Conservation (phyloP, 2,797 vertebrate genomes). For the Thaleichthys pacificus region DNA sequence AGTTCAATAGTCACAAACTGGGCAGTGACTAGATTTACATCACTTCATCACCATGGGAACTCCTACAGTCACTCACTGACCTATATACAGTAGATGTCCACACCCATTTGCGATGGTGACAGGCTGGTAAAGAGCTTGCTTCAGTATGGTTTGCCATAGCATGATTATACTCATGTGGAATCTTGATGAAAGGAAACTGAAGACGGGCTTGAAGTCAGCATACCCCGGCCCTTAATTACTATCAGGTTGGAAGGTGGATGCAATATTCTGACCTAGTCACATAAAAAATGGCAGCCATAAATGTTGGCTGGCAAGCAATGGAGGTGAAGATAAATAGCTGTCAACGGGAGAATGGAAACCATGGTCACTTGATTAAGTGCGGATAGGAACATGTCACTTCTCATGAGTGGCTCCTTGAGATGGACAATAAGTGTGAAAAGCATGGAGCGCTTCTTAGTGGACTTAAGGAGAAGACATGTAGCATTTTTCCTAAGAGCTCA, state of each 20-base stretch:
- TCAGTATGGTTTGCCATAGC: background rate
- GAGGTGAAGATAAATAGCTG: slow-evolving; percentile 1
- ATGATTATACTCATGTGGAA: background rate
- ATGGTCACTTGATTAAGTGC: slow-evolving; percentile 3
- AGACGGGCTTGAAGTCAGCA: background rate
- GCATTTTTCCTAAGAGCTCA: too few relatives aligned
- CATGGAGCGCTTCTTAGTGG: background rate
- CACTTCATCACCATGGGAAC: slow-evolving; percentile 33
- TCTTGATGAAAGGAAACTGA: background rate
- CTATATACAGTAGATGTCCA: slow-evolving; percentile 25
- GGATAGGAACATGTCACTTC: slow-evolving; percentile 3
- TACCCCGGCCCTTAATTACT: background rate
- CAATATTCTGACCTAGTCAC: background rate
- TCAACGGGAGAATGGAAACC: background rate
- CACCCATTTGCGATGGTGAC: background rate
- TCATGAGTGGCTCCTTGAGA: slow-evolving; percentile 9
- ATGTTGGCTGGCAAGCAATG: background rate
- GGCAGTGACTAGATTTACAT: slow-evolving; percentile 33
- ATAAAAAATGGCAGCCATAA: background rate
- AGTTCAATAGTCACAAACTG: slow-evolving; percentile 13
- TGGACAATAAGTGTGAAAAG: slow-evolving; percentile 6
- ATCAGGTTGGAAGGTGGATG: background rate
- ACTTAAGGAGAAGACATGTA: background rate
- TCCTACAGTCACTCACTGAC: slow-evolving; percentile 30
- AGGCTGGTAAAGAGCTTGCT: background rate